Base-by-base conservation (phyloP, 2,797 vertebrate genomes). In the Alectoris magna region DNA sequence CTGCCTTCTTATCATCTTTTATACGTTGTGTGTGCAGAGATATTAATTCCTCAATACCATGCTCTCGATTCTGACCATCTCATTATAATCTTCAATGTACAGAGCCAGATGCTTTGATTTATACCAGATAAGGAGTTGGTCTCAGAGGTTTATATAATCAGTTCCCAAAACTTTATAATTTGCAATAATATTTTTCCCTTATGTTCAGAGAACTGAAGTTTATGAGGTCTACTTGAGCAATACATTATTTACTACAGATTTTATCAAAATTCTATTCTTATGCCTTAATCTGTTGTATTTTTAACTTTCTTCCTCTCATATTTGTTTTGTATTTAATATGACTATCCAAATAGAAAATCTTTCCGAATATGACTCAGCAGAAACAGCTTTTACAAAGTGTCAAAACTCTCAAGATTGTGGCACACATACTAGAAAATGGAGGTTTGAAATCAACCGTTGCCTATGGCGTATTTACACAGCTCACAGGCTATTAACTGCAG, bases 61-160 rank as follows among this genome's bases (percentile, higher is more conserved):
- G 76, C 71, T 94, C 82, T 86, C 73, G 44, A 29, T 76, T 36
- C 64, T 74, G 91, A 84, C 73, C 73, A 58, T 85, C 83, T 92
- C 76, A 39, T 91, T 92, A 53, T 44, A 41, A 56, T 82, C 66
- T 93, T 86, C 69, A 68, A 94, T 83, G 38, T 76, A 87, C 16
- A 84, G 76, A 29, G 23, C 71, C 83, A 93, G 64, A 82, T 91
- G 77, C 68, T 93, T 82, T 93, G 71, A 59, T 93, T 96, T 91
- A 84, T 76, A 41, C 48, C 71, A 39, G 38, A 76, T 90, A 88
- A 91, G 43, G 53, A 62, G 14, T 41, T 93, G 58, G 41, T 58
- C 39, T 87, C 44, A 66, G 14, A 76, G 24, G 46, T 64, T 91
- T 91, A 84, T 19, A 83, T 1, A 26, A 85, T 90, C 69, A 36